Base-by-base conservation (phyloP, 1,140 invertebrate species). In the Drosophila bipectinata region DNA sequence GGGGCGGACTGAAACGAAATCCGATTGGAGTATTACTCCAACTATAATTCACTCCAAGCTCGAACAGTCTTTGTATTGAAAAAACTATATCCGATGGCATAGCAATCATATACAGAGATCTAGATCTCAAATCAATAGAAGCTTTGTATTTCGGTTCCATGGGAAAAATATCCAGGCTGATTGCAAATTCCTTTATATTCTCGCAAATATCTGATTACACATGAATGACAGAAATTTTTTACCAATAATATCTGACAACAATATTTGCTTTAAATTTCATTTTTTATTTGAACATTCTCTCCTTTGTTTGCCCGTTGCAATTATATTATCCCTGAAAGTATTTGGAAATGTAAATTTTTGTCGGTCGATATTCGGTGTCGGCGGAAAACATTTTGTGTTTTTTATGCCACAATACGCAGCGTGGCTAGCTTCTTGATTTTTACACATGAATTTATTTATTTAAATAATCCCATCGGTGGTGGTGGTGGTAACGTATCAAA, bases 401-500 rank as follows among this genome's bases (percentile, higher is more conserved):
- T 68, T 39, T 51, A 68, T 71, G 52, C 0, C 24, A 9, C 30
- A 30, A 49, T 57, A 28, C 52, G 3, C 26, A 24, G 52, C 18
- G 21, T 5, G 47, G 59, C 72, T 84, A 84, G 64, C 80, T 84
- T 85, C 81, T 85, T 84, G 80, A 84, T 84, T 79, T 55, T 67
- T 77, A 57, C 60, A 72, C 76, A 77, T 74, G 63, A 64, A 87
- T 87, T 82, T 87, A 85, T 87, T 88, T 87, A 87, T 78, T 79
- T 76, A 83, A 83, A 83, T 87, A 87, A 87, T 87, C 83, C 83
- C 79, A 88, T 88, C 87, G n/a, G 34, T n/a, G 49, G 62, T 51
- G 52, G 39, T 41, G 18, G 30, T 45, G 30, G 57, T 39, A 55
- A 72, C 68, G 68, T 76, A 77, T 82, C 69, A 72, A 87, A 88